Conservation (phyloP, 2,797 vertebrate genomes). For the Meda fulgida region DNA sequence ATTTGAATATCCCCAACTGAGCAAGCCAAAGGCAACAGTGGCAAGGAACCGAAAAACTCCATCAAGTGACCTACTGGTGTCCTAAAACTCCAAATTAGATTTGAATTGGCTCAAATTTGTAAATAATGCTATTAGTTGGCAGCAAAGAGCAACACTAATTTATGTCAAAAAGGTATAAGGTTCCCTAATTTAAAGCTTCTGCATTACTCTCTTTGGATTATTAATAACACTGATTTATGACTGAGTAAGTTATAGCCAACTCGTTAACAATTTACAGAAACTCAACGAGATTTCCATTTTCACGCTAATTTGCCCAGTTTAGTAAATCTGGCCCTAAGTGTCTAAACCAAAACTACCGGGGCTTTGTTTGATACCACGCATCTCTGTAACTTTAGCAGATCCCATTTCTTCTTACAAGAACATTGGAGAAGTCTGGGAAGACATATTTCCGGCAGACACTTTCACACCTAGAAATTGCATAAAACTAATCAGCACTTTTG, state of each 20-base stretch:
- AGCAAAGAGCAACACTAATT: background rate
- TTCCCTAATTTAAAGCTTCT: background rate
- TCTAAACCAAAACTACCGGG: background rate
- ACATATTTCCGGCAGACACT: background rate
- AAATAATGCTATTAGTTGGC: background rate
- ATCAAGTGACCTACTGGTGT: no score
- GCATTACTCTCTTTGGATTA: background rate
- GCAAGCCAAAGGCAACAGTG: no score
- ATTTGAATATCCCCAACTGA: no score
- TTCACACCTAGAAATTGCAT: background rate
- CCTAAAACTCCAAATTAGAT: no score
- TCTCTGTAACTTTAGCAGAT: background rate
- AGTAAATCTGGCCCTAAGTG: background rate
- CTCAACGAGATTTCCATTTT: background rate
- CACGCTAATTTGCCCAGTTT: background rate
- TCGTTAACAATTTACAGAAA: slow-evolving; percentile 19
- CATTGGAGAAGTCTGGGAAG: background rate
- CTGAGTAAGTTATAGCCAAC: slow-evolving; percentile 2
- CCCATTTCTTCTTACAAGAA: background rate
- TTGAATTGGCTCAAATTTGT: background rate
- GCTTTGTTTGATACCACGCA: background rate
- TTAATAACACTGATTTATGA: slow-evolving; percentile 14
- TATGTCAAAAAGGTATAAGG: background rate
- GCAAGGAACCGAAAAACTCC: no score
- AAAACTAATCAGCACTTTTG: background rate